Evolutionary conservation across 2,888 invertebrate genomes (phyloP).

Genomic region (Saturnia pavonia): DNA sequence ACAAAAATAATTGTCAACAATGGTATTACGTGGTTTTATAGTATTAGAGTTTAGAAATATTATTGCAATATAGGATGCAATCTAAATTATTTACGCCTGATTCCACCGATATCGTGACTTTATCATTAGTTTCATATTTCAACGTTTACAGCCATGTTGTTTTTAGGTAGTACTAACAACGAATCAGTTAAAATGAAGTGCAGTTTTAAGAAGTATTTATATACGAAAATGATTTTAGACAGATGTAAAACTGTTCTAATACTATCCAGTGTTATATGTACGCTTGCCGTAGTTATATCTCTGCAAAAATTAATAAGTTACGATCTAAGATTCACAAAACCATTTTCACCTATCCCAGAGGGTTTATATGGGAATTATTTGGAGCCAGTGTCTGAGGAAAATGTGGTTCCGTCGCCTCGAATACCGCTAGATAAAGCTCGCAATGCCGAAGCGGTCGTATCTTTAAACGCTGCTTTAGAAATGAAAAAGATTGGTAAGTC

Average conservation of each 20-base stretch:
- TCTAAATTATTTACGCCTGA: slow-evolving; percentile 52
- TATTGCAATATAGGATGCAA: slow-evolving; percentile 66
- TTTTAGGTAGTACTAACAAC: slow-evolving; percentile 64
- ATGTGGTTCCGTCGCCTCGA: slow-evolving; percentile 37
- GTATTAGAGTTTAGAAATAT: slow-evolving; percentile 64
- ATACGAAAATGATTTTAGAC: slow-evolving; percentile 68
- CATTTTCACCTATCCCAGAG: slow-evolving; percentile 71
- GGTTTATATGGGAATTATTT: slow-evolving; percentile 69
- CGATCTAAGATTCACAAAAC: slow-evolving; percentile 63
- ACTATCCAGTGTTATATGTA: slow-evolving; percentile 71
- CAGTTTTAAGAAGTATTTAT: slow-evolving; percentile 48
- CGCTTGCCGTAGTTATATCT: slow-evolving; percentile 67
- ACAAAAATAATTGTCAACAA: slow-evolving; percentile 44
- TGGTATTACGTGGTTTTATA: slow-evolving; percentile 71
- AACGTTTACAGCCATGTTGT: slow-evolving; percentile 58
- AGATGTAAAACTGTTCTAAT: slow-evolving; percentile 71
- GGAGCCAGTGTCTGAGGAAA: slow-evolving; percentile 57
- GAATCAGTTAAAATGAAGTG: slow-evolving; percentile 64
- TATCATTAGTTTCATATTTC: slow-evolving; percentile 48
- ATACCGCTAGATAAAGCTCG: slow-evolving; percentile 52
- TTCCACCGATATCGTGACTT: slow-evolving; percentile 38
- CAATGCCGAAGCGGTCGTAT: slow-evolving; percentile 89
- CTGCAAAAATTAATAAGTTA: slow-evolving; percentile 66
- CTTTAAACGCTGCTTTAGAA: slow-evolving; percentile 91
- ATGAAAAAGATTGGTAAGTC: slow-evolving; percentile 91